phyloP scores from a whole-genome alignment of 2,113 vertebrate species.

The Vulpes vulpes region DNA sequence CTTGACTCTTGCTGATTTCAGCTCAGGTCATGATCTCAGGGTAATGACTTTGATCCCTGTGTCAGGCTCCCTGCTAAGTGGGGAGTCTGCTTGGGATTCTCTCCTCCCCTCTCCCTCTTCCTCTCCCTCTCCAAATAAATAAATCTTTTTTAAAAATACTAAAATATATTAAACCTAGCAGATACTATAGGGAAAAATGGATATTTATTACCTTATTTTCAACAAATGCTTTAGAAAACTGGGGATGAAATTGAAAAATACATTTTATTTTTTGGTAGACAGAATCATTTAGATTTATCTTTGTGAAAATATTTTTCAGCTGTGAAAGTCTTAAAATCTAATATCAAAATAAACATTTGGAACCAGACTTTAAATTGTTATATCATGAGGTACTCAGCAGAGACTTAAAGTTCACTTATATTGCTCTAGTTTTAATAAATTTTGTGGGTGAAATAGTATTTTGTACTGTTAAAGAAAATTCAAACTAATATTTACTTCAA shows the following conservation, averaged over 20 bases:
- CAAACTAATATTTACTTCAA: background rate
- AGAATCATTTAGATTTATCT: background rate
- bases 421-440: background rate
- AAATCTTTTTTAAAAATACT: background rate
- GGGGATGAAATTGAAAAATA: background rate
- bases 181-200: background rate
- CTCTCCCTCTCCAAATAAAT: too few species aligned
- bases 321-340: background rate
- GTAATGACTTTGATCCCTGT: background rate
- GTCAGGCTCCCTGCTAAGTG: background rate
- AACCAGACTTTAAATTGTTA: background rate
- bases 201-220: background rate
- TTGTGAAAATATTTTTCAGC: slow-evolving; percentile 13
- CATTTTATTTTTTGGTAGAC: background rate
- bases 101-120: background rate
- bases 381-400: background rate
- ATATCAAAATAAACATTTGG: background rate
- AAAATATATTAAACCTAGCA: background rate
- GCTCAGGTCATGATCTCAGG: background rate
- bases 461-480: background rate
- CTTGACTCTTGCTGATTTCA: background rate
- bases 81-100: background rate
- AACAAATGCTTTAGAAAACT: slow-evolving; percentile 29
- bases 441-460: background rate
- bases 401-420: background rate